Conservation (phyloP, 2,888 invertebrate genomes). For the Platypus cylindrus region DNA sequence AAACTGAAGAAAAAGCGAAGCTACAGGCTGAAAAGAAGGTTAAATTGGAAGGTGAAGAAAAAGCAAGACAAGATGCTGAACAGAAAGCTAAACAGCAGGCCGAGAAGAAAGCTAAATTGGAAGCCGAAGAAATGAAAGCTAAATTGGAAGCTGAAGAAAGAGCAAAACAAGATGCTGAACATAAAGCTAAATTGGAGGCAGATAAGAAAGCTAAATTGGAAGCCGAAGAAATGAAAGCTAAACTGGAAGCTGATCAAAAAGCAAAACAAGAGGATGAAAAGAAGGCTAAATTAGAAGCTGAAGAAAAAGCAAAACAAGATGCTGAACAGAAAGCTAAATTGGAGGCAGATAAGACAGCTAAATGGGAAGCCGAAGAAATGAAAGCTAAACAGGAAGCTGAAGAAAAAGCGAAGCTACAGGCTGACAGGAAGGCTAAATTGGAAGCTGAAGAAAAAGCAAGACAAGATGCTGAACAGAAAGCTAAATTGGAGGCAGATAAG, state of each 20-base stretch:
- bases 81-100: slow-evolving; percentile 12
- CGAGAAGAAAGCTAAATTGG: slow-evolving; percentile 16
- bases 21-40: slow-evolving; percentile 13
- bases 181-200: slow-evolving; percentile 9
- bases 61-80: slow-evolving; percentile 13
- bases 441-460: slow-evolving; percentile 9
- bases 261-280: slow-evolving; percentile 7
- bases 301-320: slow-evolving; percentile 11
- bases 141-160: slow-evolving; percentile 5
- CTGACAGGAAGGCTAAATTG: slow-evolving; percentile 7
- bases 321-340: slow-evolving; percentile 11
- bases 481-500: slow-evolving; percentile 8
- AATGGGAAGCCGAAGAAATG: slow-evolving; percentile 11
- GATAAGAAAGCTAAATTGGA: slow-evolving; percentile 16
- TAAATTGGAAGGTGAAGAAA: slow-evolving; percentile 8
- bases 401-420: slow-evolving; percentile 15
- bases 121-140: slow-evolving; percentile 10
- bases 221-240: slow-evolving; percentile 13
- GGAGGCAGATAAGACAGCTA: slow-evolving; percentile 8
- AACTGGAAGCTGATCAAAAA: slow-evolving; percentile 12
- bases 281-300: slow-evolving; percentile 9
- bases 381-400: slow-evolving; percentile 9
- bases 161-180: slow-evolving; percentile 12
- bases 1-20: slow-evolving; percentile 9
- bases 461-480: slow-evolving; percentile 12